Evolutionary conservation across 2,888 invertebrate genomes (phyloP).

Genomic region (Mythimna pallens): DNA sequence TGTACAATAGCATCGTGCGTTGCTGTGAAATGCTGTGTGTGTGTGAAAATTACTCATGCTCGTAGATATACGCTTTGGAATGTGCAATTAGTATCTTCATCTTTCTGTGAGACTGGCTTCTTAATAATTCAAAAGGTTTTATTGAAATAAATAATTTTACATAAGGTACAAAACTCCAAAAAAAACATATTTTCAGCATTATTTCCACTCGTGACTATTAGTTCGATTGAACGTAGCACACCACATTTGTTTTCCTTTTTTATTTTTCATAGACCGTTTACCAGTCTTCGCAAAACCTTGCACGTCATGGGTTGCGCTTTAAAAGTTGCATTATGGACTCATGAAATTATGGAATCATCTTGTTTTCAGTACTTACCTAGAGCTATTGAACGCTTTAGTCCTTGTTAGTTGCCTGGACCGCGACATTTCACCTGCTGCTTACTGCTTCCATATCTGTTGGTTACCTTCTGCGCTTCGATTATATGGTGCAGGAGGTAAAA

Average conservation of each 20-base stretch:
- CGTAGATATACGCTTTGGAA: too few species aligned
- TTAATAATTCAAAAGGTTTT: too few species aligned
- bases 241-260: neutral
- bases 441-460: neutral
- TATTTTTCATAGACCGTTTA: neutral
- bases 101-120: too few species aligned
- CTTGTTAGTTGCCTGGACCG: neutral
- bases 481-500: neutral
- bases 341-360: neutral
- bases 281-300: neutral
- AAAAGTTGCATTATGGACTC: neutral
- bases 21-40: too few species aligned
- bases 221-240: too few species aligned
- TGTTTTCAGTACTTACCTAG: neutral
- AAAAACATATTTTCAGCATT: too few species aligned
- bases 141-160: too few species aligned
- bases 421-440: neutral
- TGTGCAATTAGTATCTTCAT: too few species aligned
- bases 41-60: too few species aligned
- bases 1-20: too few species aligned
- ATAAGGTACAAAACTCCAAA: too few species aligned
- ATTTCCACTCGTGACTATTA: too few species aligned
- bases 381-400: neutral
- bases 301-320: neutral
- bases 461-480: neutral